Conservation (phyloP, 2,888 invertebrate species). For the Xestoiulus laeticollis region DNA sequence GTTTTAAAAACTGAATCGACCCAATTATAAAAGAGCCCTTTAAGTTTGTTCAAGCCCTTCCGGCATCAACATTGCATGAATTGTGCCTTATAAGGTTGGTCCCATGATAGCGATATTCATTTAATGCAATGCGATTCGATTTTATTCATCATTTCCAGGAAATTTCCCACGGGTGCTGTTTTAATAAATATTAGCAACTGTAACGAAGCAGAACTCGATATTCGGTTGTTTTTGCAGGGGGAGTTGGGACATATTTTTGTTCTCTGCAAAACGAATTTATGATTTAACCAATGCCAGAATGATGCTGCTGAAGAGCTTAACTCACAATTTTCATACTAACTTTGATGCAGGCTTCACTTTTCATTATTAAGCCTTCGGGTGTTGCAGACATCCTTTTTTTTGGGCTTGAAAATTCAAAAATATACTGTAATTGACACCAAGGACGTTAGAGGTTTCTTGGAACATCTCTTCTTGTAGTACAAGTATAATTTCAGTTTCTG, state of each 20-base stretch:
- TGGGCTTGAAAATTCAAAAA: neutral
- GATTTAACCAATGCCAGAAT: neutral
- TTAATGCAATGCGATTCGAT: constrained; percentile 41
- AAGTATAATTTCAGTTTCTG: neutral
- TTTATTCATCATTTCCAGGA: constrained; percentile 35
- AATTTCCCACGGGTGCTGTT: constrained; percentile 34
- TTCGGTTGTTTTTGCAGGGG: neutral
- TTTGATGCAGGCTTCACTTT: neutral
- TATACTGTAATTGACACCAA: neutral
- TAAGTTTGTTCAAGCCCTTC: neutral
- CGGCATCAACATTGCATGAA: constrained; percentile 16
- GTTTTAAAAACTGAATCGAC: neutral
- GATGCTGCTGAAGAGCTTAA: neutral
- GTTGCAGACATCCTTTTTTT: neutral
- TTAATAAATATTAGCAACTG: constrained; percentile 31
- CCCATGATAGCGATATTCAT: constrained; percentile 23
- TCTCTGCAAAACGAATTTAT: neutral
- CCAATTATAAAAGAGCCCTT: constrained; percentile 1
- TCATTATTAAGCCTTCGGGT: neutral
- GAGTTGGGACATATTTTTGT: neutral
- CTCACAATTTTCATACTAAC: neutral
- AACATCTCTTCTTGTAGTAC: neutral
- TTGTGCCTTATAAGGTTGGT: neutral
- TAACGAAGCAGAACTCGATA: constrained; percentile 39
- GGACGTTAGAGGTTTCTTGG: neutral